phyloP scores from a whole-genome alignment of 2,888 invertebrate species.

The Heliconius hortense region DNA sequence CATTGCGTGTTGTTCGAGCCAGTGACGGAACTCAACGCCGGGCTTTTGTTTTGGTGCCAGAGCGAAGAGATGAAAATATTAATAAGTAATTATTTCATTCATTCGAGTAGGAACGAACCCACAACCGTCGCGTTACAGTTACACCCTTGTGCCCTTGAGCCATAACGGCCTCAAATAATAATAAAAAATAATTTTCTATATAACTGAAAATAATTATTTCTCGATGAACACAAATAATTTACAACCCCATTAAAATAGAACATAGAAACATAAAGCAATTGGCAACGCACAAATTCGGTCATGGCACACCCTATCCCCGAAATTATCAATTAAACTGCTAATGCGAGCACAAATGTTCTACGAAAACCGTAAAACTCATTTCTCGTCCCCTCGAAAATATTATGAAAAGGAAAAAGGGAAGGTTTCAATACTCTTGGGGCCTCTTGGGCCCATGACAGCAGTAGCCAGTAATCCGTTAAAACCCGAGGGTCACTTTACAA shows the following conservation, averaged over 20 bases:
- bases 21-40: too few species aligned
- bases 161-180: too few species aligned
- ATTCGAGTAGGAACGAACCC: too few species aligned
- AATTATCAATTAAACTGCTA: slow-evolving; percentile 46
- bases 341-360: slow-evolving; percentile 52
- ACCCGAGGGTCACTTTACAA: slow-evolving; percentile 66
- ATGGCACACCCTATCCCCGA: slow-evolving; percentile 38
- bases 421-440: slow-evolving; percentile 45
- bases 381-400: slow-evolving; percentile 63
- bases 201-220: neutral
- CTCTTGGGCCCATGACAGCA: slow-evolving; percentile 63
- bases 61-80: too few species aligned
- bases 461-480: slow-evolving; percentile 73
- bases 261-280: slow-evolving; percentile 22
- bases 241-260: slow-evolving; percentile 17
- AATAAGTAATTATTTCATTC: too few species aligned
- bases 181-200: neutral
- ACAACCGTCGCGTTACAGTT: too few species aligned
- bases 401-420: slow-evolving; percentile 50
- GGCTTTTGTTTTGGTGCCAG: too few species aligned
- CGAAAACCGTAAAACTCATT: slow-evolving; percentile 64
- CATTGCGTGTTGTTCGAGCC: too few species aligned
- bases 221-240: neutral
- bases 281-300: slow-evolving; percentile 28
- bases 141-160: too few species aligned